Percentiles rank a stretch among this genome's conserved stretches.
Conservation (phyloP, 2,888 invertebrate species). For the Tetragnatha montana region DNA sequence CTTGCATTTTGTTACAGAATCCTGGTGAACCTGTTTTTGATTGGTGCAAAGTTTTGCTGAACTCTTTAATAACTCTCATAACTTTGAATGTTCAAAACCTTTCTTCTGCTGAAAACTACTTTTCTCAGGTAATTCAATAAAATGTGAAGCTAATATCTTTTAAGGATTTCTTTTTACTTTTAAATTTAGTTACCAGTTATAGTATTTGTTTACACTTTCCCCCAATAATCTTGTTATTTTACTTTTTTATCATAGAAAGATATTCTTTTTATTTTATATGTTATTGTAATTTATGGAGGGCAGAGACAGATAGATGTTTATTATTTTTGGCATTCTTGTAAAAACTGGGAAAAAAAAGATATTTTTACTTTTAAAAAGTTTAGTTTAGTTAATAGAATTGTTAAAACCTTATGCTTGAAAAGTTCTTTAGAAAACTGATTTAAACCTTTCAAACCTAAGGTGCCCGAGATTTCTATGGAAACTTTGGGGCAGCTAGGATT, state of each 20-base stretch:
- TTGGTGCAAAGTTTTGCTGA: constrained; percentile 10
- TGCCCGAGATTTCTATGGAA: no score
- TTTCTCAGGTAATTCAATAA: constrained; percentile 22
- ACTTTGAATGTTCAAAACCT: neutral
- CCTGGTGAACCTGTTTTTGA: neutral
- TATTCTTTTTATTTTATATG: constrained; percentile 1
- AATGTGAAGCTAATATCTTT: neutral
- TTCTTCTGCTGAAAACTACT: constrained; percentile 6
- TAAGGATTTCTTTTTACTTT: neutral
- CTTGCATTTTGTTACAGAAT: neutral
- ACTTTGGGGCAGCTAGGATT: no score
- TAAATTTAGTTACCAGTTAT: neutral
- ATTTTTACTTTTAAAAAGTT: no score
- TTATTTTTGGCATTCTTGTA: no score
- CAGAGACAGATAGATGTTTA: no score
- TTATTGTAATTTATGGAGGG: no score
- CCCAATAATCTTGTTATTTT: neutral
- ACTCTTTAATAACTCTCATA: neutral
- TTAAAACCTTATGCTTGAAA: no score
- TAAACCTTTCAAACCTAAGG: no score
- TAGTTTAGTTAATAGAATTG: no score
- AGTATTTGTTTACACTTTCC: no score
- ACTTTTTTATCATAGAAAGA: neutral
- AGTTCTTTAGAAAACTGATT: no score
- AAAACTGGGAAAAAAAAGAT: no score